Base-by-base conservation (phyloP, 2,888 invertebrate species). In the Blastobasis adustella region DNA sequence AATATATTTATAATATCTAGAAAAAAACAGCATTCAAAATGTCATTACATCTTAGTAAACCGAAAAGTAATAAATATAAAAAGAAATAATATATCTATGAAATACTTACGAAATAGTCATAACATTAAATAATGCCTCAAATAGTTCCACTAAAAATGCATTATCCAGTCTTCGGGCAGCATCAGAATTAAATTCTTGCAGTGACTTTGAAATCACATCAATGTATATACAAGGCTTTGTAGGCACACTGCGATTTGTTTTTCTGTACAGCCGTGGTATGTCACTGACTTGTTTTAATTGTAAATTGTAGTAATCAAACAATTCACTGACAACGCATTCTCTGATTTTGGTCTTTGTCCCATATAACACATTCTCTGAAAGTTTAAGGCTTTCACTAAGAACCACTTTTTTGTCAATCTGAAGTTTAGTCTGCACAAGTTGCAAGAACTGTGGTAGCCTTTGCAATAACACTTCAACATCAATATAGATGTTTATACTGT, bases 231-330 rank as follows among this genome's bases (percentile, higher is more conserved):
- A 96, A 41, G 95, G 92, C 65, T 94, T 94, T 1, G 92, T 92
- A 0, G 98, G 97, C 37, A 94, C 90, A 61, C 94, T 96, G 57
- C 96, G 91, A 75, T 98, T 98, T 0, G 98, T 98, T 76, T 97
- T 93, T 51, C 98, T 90, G 76, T 96, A 98, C 52, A 98, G 85
- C 57, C 98, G 90, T 3, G 99, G 99, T 78, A 99, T 96, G 74
- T 98, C 97, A 62, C 93, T 95, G 5, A 98, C 97, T 89, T 94
- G 94, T 58, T 93, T 93, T 61, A 96, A 87, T 61, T 93, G 91
- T 37, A 87, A 76, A 49, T 91, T 85, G 66, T 92, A 79, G 60
- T 76, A 71, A 46, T 76, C 73, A 62, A 67, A 84, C 52, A 88
- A 57, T 65, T 86, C 87, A 52, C 73, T 77, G 3, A 86, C 82